Evolutionary conservation across 2,113 vertebrate genomes (phyloP).

Genomic region (Ctenomys sociabilis): DNA sequence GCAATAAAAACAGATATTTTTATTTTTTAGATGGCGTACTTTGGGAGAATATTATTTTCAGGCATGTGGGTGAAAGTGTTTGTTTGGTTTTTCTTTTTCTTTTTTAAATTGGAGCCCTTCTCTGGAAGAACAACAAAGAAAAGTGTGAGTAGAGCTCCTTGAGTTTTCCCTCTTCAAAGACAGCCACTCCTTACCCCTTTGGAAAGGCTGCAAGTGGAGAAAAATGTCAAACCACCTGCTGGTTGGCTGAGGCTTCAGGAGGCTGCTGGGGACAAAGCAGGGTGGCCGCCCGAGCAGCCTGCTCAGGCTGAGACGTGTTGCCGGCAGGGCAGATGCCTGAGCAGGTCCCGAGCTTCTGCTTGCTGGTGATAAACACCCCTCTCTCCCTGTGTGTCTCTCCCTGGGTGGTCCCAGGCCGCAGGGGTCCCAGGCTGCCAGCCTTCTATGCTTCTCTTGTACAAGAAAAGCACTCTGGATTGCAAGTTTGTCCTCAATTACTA

Average conservation of each 20-base stretch:
- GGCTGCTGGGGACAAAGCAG: neutral
- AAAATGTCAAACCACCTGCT: neutral
- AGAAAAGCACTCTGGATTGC: neutral
- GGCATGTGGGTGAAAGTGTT: neutral
- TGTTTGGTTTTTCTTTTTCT: slow-evolving; percentile 30
- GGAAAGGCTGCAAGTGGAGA: neutral
- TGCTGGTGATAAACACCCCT: slow-evolving; percentile 42
- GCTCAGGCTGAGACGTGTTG: neutral
- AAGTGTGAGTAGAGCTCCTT: slow-evolving; percentile 57
- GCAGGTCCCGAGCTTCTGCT: neutral
- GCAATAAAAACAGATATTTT: neutral
- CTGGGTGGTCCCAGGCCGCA: slow-evolving; percentile 72
- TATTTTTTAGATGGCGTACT: neutral
- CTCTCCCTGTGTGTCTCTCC: neutral
- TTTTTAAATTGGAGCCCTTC: neutral
- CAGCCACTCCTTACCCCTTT: slow-evolving; percentile 42
- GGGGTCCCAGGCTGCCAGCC: neutral
- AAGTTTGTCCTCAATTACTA: neutral
- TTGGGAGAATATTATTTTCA: neutral
- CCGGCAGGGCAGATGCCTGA: slow-evolving; percentile 30
- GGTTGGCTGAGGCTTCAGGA: neutral
- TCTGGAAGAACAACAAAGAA: slow-evolving; percentile 54
- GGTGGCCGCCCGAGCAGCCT: neutral
- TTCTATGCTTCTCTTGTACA: neutral
- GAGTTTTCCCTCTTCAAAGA: slow-evolving; percentile 35